Evolutionary conservation across 2,797 vertebrate species (phyloP).

Genomic region (Hippoglossus hippoglossus): DNA sequence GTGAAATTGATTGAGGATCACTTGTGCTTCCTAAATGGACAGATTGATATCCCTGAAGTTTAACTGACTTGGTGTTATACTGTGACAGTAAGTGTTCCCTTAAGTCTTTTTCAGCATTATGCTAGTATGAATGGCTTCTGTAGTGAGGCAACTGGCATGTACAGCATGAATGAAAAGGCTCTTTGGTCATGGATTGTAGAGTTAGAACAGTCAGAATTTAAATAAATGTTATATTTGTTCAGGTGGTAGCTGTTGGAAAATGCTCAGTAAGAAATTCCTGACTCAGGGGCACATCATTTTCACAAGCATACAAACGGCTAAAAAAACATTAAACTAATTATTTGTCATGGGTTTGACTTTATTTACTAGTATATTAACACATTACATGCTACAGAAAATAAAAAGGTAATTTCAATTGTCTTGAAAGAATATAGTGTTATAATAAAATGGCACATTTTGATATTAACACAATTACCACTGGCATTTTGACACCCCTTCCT

Average conservation of each 20-base stretch:
- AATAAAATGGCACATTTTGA: constrained; percentile 95
- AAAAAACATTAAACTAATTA: constrained; percentile 20
- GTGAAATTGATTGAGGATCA: not conserved
- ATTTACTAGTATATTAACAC: constrained; percentile 97
- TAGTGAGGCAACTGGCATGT: constrained; percentile 32
- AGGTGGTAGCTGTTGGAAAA: not conserved
- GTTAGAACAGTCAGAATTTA: not conserved
- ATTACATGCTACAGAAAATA: constrained; percentile 97
- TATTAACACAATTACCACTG: constrained; percentile 83
- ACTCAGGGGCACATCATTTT: not conserved
- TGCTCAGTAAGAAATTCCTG: not conserved
- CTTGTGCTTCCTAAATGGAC: not conserved
- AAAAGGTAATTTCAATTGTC: constrained; percentile 89
- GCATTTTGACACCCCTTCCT: constrained; percentile 80
- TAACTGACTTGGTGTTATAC: too few relatives aligned
- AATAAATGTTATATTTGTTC: not conserved
- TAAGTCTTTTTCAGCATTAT: not conserved
- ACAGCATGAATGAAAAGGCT: constrained; percentile 13
- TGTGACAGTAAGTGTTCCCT: not conserved
- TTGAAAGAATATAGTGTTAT: constrained; percentile 98
- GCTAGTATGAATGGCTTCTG: constrained; percentile 28
- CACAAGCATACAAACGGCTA: not conserved
- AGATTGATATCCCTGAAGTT: too few relatives aligned
- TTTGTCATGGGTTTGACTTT: constrained; percentile 90
- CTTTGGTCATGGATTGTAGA: not conserved